Base-by-base conservation (phyloP, 2,797 vertebrate genomes). In the Trachops cirrhosus region DNA sequence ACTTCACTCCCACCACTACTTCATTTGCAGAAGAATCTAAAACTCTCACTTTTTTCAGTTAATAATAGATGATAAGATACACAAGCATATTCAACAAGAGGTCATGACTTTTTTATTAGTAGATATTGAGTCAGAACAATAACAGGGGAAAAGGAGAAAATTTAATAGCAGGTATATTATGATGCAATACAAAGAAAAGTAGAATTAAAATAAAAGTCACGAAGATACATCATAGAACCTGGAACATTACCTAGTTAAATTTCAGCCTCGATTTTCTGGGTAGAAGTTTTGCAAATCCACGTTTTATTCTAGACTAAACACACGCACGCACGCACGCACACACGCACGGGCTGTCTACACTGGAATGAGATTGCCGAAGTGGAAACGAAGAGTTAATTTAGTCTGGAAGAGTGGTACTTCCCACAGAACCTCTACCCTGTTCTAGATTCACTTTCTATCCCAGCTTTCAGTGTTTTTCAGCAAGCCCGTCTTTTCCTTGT, bases 161-260 rank as follows among this genome's bases (percentile, higher is more conserved):
- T 52, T 85, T 89, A 88, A 91, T 39, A 68, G 10, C 70, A 15
- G 48, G 34, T 79, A 74, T 39, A 57, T 57, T 79, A 46, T 79
- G 82, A 73, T 68, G 32, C 21, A 59, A 29, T 62, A 73, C 46
- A 87, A 90, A 90, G 89, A 67, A 78, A 89, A 88, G 57, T 12
- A 83, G 87, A 32, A 86, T n/a, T 71, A 64, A 92, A 94, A 77
- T 71, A 21, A 82, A 94, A 84, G 18, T 74, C 41, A 87, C 48
- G 1, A 89, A 92, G 67, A 50, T 46, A 70, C 4, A 91, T 44
- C 54, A 34, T 18, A 16, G 29, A 70, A 16, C 6, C 50, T 68
- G 46, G 52, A 79, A 71, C 32, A 52, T 83, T 86, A 26, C 32
- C 52, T 85, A 92, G 29, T 79, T 85, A 82, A 83, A 94, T 14